Evolutionary conservation across 2,113 vertebrate genomes (phyloP), one percentile per base, ranked within the genome.

Genomic region (Grammomys dolichurus): DNA sequence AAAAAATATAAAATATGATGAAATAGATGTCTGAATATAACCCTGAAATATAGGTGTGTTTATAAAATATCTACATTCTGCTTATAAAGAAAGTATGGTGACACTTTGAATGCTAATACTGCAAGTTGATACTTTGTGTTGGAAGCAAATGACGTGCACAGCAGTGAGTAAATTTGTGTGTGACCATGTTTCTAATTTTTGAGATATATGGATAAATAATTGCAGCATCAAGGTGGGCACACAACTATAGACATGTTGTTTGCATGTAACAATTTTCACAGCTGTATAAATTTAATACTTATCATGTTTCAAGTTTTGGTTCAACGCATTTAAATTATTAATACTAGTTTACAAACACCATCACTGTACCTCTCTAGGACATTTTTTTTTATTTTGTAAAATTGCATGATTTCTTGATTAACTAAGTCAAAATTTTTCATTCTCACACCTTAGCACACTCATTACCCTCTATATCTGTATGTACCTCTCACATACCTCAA

Each of bases 11-110:
- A 51, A 69, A 14, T 26, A 73, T 31, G 19, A 40, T 31, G 19
- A 40, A 43, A 36, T 70, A 36, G 73, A 65, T 65, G 1, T 76
- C 3, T 73, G 40, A 75, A 31, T 40, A 78, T 46, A 26, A 14
- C 33, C 12, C 36, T 63, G 0, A 2, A 28, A 63, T 69, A n/a
- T 2, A 54, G 28, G 1, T 51, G 0, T 51, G 54, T 28, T 2
- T 5, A 48, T 89, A 73, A 87, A 80, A 84, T 17, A 70, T 0
- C 89, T 70, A 26, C 81, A 12, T 58, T 75, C 3, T 85, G 19
- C 43, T 85, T 91, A 9, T 70, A 51, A 82, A 10, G 85, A 7
- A 26, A 36, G 20, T 6, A 4, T 76, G 16, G 67, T 81, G 90
- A 85, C 22, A 9, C 16, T 63, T 4, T 84, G 76, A 76, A 70